Conservation (phyloP, 1,140 invertebrate genomes). For the Zelostemma sp. region DNA sequence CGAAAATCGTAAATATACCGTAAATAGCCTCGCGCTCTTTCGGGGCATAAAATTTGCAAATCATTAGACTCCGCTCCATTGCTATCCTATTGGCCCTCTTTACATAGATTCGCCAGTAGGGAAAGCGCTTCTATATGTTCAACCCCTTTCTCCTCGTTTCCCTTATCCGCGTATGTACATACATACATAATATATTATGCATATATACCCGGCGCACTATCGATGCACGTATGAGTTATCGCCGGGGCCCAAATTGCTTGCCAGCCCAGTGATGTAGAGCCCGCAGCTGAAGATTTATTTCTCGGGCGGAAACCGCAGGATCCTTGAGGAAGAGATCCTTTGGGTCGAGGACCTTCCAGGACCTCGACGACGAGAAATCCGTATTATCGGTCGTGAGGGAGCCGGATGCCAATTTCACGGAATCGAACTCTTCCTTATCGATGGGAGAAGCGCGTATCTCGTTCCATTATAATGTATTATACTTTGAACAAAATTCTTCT, state of each 20-base stretch:
- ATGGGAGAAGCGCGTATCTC: conserved; percentile 21
- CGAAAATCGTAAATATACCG: no score
- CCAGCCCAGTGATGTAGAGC: conserved; percentile 67
- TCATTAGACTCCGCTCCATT: conserved; percentile 21
- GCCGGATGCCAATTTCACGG: conserved; percentile 56
- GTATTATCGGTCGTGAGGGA: conserved; percentile 49
- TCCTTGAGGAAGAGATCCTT: conserved; percentile 27
- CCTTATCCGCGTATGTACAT: conserved; percentile 38
- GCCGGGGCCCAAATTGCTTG: conserved; percentile 67
- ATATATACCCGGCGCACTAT: conserved; percentile 57
- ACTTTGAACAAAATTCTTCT: conserved; percentile 21
- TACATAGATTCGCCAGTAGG: conserved; percentile 27
- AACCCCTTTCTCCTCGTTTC: conserved; percentile 25
- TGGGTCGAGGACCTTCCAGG: conserved; percentile 34
- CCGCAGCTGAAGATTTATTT: conserved; percentile 66
- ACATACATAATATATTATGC: conserved; percentile 58
- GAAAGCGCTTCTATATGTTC: conserved; percentile 22
- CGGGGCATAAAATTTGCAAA: conserved; percentile 31
- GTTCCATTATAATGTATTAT: conserved; percentile 38
- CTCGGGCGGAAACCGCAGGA: conserved; percentile 48
- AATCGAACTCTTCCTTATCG: conserved; percentile 48
- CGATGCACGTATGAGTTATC: conserved; percentile 69
- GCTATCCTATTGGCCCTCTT: conserved; percentile 29
- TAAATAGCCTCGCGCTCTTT: conserved; percentile 19
- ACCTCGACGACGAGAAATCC: conserved; percentile 36